Evolutionary conservation across 2,113 vertebrate genomes (phyloP), one percentile per base, ranked within the genome.

Genomic region (Urocolius indicus): DNA sequence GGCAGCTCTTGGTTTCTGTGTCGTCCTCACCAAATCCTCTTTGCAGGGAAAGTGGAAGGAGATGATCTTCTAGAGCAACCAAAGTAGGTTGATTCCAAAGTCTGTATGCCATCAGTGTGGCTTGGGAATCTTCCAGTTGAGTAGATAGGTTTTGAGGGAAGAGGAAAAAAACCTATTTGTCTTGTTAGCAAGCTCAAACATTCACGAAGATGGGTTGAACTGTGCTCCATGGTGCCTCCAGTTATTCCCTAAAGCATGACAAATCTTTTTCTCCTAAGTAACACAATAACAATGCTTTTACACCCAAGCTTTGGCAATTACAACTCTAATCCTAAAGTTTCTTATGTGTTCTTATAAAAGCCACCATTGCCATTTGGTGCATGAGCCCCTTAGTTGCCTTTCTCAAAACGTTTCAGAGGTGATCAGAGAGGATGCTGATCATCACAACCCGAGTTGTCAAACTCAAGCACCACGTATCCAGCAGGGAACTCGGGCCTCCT

Each of bases 381-480:
- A 2, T 5, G 5, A 77, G 51, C 32, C 14, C 6, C 1, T 3
- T 7, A 2, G 23, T 2, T 54, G n/a, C 36, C 16, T 49, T 65
- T 29, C 48, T 51, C 34, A 23, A 29, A 76, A 7, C 5, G 23
- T 46, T 67, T 94, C 3, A 3, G 41, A 38, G 45, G 58, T 48
- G 75, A 1, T 78, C 71, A 3, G 0, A 15, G 74, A 82, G 48
- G 52, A 9, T 41, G 6, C 59, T 3, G 3, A 14, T n/a, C 23
- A 17, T 8, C 36, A 15, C 55, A 43, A 4, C 13, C 73, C 12
- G 8, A 84, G 46, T 46, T 63, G 62, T 5, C 67, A 10, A 49
- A 18, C 9, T 5, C 34, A 21, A 46, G 26, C 14, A 4, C 34
- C 38, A 9, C 8, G 43, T 67, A 41, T 16, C 49, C 59, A 11